Evolutionary conservation across 2,797 vertebrate genomes (phyloP).

Genomic region (Columba guinea): DNA sequence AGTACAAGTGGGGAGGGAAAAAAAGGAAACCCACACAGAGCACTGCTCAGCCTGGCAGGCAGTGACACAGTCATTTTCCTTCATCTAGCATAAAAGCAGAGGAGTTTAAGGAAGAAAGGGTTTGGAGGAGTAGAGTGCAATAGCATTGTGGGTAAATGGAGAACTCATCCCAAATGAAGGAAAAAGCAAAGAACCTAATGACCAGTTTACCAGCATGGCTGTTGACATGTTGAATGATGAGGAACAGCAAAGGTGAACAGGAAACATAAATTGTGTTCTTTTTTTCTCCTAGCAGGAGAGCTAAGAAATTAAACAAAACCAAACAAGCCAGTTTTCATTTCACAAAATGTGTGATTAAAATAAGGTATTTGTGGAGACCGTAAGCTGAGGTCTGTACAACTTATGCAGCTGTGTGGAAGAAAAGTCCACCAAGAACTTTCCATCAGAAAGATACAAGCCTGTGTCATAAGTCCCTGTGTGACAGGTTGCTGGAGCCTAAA

Average conservation of each 20-base stretch:
- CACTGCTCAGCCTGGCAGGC: background rate
- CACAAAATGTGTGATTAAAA: background rate
- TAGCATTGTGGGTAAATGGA: background rate
- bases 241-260: background rate
- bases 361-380: background rate
- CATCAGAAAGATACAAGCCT: background rate
- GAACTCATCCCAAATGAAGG: background rate
- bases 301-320: background rate
- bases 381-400: background rate
- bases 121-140: background rate
- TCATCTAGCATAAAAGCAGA: background rate
- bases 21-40: background rate
- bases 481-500: background rate
- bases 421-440: background rate
- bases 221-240: background rate
- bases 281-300: background rate
- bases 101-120: background rate
- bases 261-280: background rate
- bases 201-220: background rate
- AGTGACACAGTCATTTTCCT: background rate
- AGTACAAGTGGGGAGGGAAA: background rate
- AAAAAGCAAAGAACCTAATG: background rate
- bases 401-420: background rate
- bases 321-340: background rate
- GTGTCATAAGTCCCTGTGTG: background rate